Percentiles rank a stretch among this genome's conserved stretches.
These are phyloP conservation scores for Sminthurinus aureus DNA, from an alignment of 2,888 invertebrate genomes.

Conservation along the genomic window DNA sequence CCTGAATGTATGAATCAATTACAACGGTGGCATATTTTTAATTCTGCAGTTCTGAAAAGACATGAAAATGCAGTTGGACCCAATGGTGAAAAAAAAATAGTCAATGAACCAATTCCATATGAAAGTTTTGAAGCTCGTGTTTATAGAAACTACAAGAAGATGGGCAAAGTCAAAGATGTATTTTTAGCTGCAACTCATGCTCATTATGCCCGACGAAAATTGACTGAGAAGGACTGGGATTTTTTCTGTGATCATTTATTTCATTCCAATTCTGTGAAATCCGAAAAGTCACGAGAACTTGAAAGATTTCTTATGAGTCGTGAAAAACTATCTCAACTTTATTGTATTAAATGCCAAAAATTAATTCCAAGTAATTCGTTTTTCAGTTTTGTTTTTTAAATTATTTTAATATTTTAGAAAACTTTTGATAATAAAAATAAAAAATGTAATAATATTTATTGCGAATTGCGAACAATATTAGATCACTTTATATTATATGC, in stretches of 20 bases:
- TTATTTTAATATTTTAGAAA: no score
- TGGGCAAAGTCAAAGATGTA: constrained; percentile 56
- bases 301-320: constrained; percentile 54
- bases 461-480: no score
- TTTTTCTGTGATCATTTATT: constrained; percentile 58
- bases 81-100: not conserved
- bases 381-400: not conserved
- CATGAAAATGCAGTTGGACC: constrained; percentile 42
- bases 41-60: constrained; percentile 48
- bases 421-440: no score
- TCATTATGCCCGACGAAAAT: constrained; percentile 49
- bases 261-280: constrained; percentile 55
- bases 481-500: not conserved
- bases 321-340: constrained; percentile 55
- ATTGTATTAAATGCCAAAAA: constrained; percentile 52
- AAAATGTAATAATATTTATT: no score
- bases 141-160: constrained; percentile 55
- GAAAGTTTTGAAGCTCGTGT: constrained; percentile 51
- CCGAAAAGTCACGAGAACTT: constrained; percentile 54
- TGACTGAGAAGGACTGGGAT: constrained; percentile 58
- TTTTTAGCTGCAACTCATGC: constrained; percentile 53
- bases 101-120: constrained; percentile 45
- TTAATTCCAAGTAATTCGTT: constrained; percentile 46
- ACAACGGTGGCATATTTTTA: constrained; percentile 58
- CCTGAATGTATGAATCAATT: constrained; percentile 53